Evolutionary conservation across 2,797 vertebrate species (phyloP).

Genomic region (Octomys mimax): DNA sequence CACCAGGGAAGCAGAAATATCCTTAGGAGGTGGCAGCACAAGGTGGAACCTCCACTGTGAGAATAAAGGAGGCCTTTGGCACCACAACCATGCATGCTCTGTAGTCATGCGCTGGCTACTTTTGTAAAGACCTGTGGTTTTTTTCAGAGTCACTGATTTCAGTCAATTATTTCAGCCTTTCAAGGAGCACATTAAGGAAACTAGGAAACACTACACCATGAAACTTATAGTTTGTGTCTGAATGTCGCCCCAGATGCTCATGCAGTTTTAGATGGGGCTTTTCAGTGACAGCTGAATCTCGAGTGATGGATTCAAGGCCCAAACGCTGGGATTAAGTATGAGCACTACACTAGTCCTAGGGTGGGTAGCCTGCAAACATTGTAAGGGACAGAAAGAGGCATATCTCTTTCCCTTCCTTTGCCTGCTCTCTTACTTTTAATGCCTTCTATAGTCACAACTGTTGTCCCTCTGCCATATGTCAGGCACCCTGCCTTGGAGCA

Average conservation of each 20-base stretch:
- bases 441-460: neutral
- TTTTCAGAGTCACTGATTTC: conserved; percentile 91
- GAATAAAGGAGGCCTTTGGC: conserved; percentile 82
- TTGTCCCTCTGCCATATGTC: neutral
- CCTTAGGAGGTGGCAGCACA: neutral
- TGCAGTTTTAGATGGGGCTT: neutral
- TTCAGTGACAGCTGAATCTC: neutral
- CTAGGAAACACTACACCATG: conserved; percentile 92
- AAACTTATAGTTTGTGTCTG: conserved; percentile 31
- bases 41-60: neutral
- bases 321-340: neutral
- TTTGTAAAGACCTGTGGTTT: conserved; percentile 92
- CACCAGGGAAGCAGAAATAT: neutral
- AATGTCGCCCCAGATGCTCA: neutral
- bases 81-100: conserved; percentile 93
- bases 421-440: neutral
- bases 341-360: neutral
- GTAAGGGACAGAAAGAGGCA: neutral
- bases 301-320: neutral
- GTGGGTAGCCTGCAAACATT: neutral
- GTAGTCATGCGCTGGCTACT: conserved; percentile 93
- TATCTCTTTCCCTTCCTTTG: neutral
- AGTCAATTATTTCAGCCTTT: conserved; percentile 89
- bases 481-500: neutral
- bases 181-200: conserved; percentile 92